phyloP scores from a whole-genome alignment of 2,113 vertebrate genomes.

The Scortum barcoo region DNA sequence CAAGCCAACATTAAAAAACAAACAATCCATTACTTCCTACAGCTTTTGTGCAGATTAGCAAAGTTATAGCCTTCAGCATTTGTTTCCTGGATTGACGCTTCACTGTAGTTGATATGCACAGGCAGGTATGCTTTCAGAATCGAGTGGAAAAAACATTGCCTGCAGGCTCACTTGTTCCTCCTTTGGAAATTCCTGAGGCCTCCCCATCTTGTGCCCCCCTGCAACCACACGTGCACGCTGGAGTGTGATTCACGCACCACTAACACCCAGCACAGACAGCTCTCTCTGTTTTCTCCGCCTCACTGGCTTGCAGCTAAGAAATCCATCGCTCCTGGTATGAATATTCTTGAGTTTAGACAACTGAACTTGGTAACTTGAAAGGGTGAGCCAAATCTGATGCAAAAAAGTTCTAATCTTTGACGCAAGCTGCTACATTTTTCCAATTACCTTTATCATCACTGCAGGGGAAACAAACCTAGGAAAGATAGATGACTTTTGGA shows the following conservation, averaged over 20 bases:
- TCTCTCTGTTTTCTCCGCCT: constrained; percentile 44
- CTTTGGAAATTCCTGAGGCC: constrained; percentile 81
- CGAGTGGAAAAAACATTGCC: constrained; percentile 75
- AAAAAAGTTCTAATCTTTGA: background rate
- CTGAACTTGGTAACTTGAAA: background rate
- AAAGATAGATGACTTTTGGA: background rate
- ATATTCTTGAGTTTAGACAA: background rate
- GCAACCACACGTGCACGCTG: constrained; percentile 49
- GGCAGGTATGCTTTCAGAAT: constrained; percentile 69
- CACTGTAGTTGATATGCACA: constrained; percentile 64
- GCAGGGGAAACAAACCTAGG: background rate
- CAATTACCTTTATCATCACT: background rate
- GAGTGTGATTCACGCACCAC: constrained; percentile 53
- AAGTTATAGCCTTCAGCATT: constrained; percentile 17
- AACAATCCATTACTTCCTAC: constrained; percentile 21
- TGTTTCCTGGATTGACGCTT: constrained; percentile 39
- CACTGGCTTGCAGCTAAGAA: constrained; percentile 24
- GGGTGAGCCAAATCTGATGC: background rate
- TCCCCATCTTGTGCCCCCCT: constrained; percentile 31
- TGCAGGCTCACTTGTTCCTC: constrained; percentile 74
- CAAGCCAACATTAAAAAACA: constrained; percentile 7
- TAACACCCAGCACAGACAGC: constrained; percentile 33
- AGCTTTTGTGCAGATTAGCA: constrained; percentile 19
- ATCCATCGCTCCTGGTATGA: background rate
- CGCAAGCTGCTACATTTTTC: background rate